Conservation (phyloP, 2,113 vertebrate species). For the Gobius niger region DNA sequence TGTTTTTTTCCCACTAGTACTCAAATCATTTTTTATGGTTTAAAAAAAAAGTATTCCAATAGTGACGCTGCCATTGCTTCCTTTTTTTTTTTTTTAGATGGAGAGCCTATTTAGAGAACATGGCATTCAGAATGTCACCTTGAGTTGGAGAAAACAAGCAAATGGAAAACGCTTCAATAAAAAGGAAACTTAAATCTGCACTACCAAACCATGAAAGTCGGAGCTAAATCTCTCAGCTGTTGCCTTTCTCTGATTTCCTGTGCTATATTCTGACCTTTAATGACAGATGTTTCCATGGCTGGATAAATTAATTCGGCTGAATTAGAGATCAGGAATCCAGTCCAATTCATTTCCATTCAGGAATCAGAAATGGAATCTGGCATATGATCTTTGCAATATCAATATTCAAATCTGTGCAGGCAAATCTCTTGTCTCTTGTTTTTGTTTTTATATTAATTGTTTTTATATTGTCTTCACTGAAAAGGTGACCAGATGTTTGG, state of each 20-base stretch:
- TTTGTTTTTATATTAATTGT: no score
- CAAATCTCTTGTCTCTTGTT: no score
- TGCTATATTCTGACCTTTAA: no score
- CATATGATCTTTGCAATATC: slow-evolving; percentile 7
- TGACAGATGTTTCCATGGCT: no score
- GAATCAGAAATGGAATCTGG: no score
- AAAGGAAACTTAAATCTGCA: neutral
- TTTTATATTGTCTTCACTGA: slow-evolving; percentile 1
- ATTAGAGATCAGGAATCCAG: no score
- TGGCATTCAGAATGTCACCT: neutral
- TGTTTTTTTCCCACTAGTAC: neutral
- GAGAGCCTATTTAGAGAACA: neutral
- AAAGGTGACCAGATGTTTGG: neutral
- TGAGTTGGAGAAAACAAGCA: neutral
- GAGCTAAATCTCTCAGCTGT: no score
- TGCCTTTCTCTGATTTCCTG: no score
- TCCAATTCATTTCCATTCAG: no score
- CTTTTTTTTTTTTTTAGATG: neutral
- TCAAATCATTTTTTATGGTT: neutral
- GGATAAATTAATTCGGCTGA: no score
- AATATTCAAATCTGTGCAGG: slow-evolving; percentile 38
- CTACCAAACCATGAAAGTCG: no score
- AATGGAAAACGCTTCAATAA: neutral
- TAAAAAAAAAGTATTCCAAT: no score
- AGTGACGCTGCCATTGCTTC: neutral